Conservation (phyloP, 2,113 vertebrate genomes). For the Aspidoscelis tigris region DNA sequence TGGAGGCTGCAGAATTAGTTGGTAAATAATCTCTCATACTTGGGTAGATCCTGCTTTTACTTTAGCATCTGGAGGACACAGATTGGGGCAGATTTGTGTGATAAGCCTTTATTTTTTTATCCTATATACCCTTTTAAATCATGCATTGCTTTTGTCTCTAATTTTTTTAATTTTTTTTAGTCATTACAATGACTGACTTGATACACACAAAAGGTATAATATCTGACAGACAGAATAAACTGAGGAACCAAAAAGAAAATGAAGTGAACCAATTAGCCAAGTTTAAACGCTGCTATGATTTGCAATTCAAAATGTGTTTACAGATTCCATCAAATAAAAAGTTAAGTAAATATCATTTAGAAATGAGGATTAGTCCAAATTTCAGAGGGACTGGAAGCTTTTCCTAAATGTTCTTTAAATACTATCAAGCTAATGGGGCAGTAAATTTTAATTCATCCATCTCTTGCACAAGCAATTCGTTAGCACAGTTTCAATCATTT, state of each 20-base stretch:
- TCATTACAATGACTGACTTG: no score
- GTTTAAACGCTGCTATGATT: background rate
- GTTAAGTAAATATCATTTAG: background rate
- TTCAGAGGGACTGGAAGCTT: background rate
- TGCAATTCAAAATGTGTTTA: background rate
- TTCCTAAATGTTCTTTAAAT: constrained; percentile 5
- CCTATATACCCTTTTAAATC: no score
- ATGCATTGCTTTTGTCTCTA: no score
- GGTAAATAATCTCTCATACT: no score
- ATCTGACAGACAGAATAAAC: background rate
- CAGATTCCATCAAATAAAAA: background rate
- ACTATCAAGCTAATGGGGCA: background rate
- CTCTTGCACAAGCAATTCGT: constrained; percentile 2
- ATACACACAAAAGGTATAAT: no score
- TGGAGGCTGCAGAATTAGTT: no score
- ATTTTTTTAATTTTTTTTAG: no score
- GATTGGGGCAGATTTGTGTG: no score
- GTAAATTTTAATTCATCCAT: constrained; percentile 3
- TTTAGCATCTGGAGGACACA: no score
- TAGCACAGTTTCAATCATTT: constrained; percentile 34
- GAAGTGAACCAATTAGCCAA: background rate
- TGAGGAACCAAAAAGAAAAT: background rate
- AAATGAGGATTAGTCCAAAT: constrained; percentile 21
- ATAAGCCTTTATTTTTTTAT: no score
- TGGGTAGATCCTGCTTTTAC: no score